Percentiles rank a stretch among this genome's conserved stretches.
phyloP scores from a whole-genome alignment of 2,888 invertebrate species.

The Cynaeus angustus region DNA sequence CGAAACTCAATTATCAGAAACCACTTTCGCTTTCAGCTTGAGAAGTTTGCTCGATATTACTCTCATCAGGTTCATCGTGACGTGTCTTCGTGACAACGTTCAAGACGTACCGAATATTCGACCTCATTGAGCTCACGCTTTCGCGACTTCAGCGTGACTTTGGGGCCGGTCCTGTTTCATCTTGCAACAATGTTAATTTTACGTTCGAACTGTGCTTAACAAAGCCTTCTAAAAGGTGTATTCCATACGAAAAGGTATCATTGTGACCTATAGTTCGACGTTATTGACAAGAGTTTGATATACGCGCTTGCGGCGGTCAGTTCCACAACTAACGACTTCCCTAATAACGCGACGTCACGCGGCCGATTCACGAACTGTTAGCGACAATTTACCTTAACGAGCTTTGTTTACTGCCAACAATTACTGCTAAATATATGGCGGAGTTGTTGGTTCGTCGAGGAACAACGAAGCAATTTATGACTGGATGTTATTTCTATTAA shows the following conservation, averaged over 20 bases:
- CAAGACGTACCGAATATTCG: constrained; percentile 42
- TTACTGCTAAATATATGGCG: constrained; percentile 63
- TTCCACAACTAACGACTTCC: constrained; percentile 61
- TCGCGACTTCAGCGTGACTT: constrained; percentile 38
- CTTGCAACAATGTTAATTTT: constrained; percentile 26
- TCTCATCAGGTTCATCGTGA: constrained; percentile 44
- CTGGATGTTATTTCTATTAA: constrained; percentile 45
- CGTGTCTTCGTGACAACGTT: constrained; percentile 44
- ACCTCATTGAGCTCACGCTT: constrained; percentile 45
- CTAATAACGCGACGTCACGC: constrained; percentile 67
- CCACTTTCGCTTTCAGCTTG: constrained; percentile 42
- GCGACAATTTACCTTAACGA: constrained; percentile 68
- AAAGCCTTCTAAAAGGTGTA: background rate
- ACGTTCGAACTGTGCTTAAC: constrained; percentile 16
- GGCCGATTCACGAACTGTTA: constrained; percentile 68
- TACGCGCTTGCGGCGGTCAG: constrained; percentile 58
- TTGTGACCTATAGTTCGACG: constrained; percentile 44
- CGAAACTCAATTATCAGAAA: constrained; percentile 35
- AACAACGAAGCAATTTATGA: constrained; percentile 36
- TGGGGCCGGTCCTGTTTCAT: constrained; percentile 28
- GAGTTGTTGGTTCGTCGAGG: constrained; percentile 27
- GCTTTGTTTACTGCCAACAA: constrained; percentile 67
- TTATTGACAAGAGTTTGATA: constrained; percentile 46
- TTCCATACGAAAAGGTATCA: constrained; percentile 11
- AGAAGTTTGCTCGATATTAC: constrained; percentile 38